A percentile compares a stretch with the other conserved stretches of the same genome.
Conservation (phyloP, 2,888 invertebrate genomes). For the Cephus spinipes region DNA sequence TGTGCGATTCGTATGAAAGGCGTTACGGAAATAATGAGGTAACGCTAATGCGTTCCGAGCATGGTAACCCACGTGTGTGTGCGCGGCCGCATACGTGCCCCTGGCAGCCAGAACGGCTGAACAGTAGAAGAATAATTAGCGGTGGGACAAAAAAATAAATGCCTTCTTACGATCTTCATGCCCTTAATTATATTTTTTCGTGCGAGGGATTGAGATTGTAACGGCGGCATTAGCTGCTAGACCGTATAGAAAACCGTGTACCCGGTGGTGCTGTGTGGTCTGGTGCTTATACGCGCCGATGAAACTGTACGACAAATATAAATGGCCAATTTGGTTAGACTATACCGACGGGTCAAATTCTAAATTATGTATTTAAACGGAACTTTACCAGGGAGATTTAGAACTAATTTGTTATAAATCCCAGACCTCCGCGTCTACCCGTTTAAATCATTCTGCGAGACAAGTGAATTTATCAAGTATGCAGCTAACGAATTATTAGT, state of each 20-base stretch:
- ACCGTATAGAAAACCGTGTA: not conserved
- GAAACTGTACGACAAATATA: constrained; percentile 2
- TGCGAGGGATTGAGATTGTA: not conserved
- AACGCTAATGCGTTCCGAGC: constrained; percentile 18
- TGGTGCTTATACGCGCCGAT: not conserved
- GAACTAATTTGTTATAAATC: constrained; percentile 12
- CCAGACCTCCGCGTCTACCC: not conserved
- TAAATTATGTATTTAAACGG: constrained; percentile 11
- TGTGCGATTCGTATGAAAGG: constrained; percentile 12
- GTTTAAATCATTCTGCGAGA: not conserved
- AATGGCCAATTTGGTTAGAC: constrained; percentile 14
- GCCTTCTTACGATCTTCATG: constrained; percentile 8
- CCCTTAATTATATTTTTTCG: constrained; percentile 14
- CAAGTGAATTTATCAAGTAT: not conserved
- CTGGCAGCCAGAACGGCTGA: not conserved
- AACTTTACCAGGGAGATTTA: constrained; percentile 5
- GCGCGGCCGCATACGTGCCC: not conserved
- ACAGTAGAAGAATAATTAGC: constrained; percentile 19
- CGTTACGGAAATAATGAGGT: constrained; percentile 21
- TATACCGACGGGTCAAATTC: constrained; percentile 5
- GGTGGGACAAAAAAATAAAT: constrained; percentile 16
- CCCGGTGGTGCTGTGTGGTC: not conserved
- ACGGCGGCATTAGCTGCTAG: not conserved
- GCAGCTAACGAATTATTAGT: not conserved
- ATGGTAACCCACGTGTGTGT: constrained; percentile 6